Evolutionary conservation across 2,113 vertebrate genomes (phyloP).

Genomic region (Albula goreensis): DNA sequence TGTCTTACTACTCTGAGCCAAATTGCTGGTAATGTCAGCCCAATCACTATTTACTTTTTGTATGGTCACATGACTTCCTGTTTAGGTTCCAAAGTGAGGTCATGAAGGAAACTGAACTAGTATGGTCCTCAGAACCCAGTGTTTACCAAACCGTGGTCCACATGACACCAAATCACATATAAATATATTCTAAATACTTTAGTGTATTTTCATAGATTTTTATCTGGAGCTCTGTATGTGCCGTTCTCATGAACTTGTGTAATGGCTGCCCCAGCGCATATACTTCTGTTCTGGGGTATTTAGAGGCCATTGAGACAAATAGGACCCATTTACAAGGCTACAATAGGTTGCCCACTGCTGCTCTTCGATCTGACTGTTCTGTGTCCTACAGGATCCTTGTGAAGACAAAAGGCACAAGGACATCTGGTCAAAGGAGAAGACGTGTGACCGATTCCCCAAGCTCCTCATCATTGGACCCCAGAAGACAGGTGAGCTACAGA

Average conservation of each 20-base stretch:
- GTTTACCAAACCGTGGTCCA: too few species aligned
- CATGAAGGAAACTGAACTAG: background rate
- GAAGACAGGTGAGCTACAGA: slow-evolving; percentile 83
- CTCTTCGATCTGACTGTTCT: background rate
- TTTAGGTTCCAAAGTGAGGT: background rate
- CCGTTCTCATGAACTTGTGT: too few species aligned
- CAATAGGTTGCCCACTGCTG: background rate
- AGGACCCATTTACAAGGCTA: too few species aligned
- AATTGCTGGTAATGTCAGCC: too few species aligned
- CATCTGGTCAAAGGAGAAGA: slow-evolving; percentile 99
- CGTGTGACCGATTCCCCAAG: slow-evolving; percentile 95
- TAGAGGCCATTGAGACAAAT: too few species aligned
- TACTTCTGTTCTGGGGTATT: too few species aligned
- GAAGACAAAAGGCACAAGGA: slow-evolving; percentile 98
- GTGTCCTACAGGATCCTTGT: slow-evolving; percentile 86
- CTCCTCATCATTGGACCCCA: slow-evolving; percentile 95
- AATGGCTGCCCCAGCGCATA: too few species aligned
- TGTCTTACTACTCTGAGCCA: too few species aligned
- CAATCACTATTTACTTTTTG: background rate
- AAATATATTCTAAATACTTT: too few species aligned
- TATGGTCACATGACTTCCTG: background rate
- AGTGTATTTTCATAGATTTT: too few species aligned
- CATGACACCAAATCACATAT: too few species aligned
- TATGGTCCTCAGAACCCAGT: background rate
- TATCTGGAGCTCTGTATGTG: too few species aligned